These are phyloP conservation scores for Myiothlypis chrysogaster DNA, from an alignment of 2,797 vertebrate species.

Conservation along the genomic window DNA sequence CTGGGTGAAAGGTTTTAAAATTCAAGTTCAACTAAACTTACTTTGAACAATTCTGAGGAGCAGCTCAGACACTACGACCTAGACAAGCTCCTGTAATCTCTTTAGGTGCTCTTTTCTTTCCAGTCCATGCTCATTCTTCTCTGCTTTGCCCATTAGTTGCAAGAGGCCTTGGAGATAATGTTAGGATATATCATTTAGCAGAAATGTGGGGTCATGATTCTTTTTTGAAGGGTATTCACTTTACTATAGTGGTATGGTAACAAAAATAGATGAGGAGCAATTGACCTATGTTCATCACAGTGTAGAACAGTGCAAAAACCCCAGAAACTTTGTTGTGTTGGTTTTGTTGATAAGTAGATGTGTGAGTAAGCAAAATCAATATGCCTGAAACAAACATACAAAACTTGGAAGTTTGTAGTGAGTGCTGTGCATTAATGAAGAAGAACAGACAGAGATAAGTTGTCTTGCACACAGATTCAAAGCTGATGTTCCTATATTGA, in stretches of 20 bases:
- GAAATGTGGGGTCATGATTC: background rate
- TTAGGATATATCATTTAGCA: background rate
- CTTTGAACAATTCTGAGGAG: background rate
- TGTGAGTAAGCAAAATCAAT: background rate
- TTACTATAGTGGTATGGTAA: background rate
- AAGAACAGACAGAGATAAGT: background rate
- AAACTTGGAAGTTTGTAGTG: background rate
- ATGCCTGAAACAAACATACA: background rate
- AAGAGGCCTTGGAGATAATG: background rate
- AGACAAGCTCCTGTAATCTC: background rate
- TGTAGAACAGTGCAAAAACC: background rate
- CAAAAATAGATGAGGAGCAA: background rate
- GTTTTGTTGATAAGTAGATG: background rate
- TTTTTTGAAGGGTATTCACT: background rate
- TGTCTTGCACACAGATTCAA: background rate
- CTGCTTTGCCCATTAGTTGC: background rate
- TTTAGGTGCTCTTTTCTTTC: background rate
- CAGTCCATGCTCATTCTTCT: background rate
- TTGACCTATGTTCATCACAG: background rate
- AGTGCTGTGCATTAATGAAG: background rate
- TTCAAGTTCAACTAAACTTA: background rate
- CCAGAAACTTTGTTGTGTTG: background rate
- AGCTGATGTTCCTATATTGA: background rate
- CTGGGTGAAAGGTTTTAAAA: background rate
- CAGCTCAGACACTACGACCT: background rate